Evolutionary conservation across 2,888 invertebrate genomes (phyloP).

Genomic region (Eupsilia transversa): DNA sequence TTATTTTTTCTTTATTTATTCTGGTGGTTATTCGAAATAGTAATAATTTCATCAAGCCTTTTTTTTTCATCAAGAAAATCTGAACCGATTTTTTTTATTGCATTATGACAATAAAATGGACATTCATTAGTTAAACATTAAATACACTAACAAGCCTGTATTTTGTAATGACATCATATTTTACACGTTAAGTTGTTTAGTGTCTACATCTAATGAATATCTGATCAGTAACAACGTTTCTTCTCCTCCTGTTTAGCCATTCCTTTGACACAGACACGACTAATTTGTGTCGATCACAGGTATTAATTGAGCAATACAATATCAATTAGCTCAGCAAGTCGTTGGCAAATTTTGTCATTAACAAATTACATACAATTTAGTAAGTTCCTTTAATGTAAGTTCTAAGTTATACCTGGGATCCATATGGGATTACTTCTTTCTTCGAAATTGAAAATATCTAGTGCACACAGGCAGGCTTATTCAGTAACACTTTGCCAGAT

Average conservation of each 20-base stretch:
- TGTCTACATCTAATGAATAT: background rate
- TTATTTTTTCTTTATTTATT: too few species aligned
- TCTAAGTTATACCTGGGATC: background rate
- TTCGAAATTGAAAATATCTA: background rate
- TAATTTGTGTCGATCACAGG: slow-evolving; percentile 26
- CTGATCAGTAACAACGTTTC: background rate
- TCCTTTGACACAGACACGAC: background rate
- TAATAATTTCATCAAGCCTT: background rate
- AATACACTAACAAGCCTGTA: background rate
- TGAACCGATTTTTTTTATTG: background rate
- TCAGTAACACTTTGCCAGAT: background rate
- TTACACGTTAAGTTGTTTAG: background rate
- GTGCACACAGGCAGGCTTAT: background rate
- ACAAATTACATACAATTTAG: slow-evolving; percentile 37
- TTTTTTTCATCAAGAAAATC: background rate
- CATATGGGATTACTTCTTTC: slow-evolving; percentile 31
- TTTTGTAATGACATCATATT: background rate
- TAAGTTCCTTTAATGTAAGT: slow-evolving; percentile 7
- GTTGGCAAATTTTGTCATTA: slow-evolving; percentile 37
- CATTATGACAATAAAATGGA: too few species aligned
- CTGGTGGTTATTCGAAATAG: slow-evolving; percentile 12
- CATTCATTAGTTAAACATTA: background rate
- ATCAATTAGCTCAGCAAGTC: slow-evolving; percentile 26
- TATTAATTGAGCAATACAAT: slow-evolving; percentile 34
- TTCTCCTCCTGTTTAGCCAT: background rate